phyloP scores from a whole-genome alignment of 2,797 vertebrate genomes.

The Siniperca scherzeri region DNA sequence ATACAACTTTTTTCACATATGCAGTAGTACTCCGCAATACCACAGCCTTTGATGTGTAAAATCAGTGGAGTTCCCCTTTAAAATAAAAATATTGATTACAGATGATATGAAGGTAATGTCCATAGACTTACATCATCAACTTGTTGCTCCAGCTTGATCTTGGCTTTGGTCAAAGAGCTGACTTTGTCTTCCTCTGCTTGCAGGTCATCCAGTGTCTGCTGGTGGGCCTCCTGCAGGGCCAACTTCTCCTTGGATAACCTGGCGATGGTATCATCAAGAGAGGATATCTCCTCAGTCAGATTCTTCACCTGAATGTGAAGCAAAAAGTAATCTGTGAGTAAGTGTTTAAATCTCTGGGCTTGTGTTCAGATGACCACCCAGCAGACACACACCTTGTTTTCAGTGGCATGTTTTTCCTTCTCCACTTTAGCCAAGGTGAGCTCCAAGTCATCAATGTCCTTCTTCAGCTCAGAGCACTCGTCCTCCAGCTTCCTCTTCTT shows the following conservation, averaged over 20 bases:
- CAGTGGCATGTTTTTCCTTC: constrained; percentile 90
- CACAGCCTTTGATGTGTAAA: neutral
- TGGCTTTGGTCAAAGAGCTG: constrained; percentile 87
- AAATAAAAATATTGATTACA: neutral
- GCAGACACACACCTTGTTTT: constrained; percentile 85
- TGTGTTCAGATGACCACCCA: neutral
- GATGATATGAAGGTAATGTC: neutral
- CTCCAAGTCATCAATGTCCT: constrained; percentile 91
- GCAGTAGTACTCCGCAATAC: neutral
- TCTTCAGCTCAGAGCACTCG: constrained; percentile 89
- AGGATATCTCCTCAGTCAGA: constrained; percentile 87
- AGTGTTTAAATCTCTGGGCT: neutral
- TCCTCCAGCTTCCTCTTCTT: constrained; percentile 88
- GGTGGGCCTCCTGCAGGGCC: constrained; percentile 84
- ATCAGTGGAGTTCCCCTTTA: neutral
- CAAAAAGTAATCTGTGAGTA: neutral
- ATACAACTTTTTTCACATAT: neutral
- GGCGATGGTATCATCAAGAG: constrained; percentile 86
- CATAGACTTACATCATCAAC: constrained; percentile 87
- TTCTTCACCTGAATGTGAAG: constrained; percentile 85
- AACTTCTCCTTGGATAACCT: constrained; percentile 86
- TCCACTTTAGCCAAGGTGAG: constrained; percentile 87
- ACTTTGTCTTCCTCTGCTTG: constrained; percentile 90
- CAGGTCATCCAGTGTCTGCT: constrained; percentile 87
- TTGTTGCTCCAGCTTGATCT: constrained; percentile 89